These are phyloP conservation scores for Deilephila elpenor DNA, from an alignment of 2,888 invertebrate genomes.

Conservation along the genomic window DNA sequence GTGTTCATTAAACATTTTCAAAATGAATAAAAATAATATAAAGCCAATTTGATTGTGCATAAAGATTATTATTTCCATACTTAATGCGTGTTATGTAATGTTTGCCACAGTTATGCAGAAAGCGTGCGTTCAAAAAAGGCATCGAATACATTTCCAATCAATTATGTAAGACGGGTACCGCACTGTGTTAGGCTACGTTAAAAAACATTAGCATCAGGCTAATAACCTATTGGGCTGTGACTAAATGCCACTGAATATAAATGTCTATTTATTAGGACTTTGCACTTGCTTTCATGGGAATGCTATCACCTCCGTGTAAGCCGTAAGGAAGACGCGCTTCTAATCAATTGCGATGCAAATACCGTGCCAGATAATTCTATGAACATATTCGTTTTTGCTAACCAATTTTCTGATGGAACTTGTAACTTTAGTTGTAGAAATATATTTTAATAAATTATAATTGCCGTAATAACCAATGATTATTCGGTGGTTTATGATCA, in stretches of 20 bases:
- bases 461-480: too few species aligned
- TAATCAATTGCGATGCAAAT: background rate
- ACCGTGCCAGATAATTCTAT: background rate
- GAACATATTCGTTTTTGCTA: background rate
- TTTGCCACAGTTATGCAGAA: slow-evolving; percentile 26
- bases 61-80: background rate
- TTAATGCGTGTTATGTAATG: slow-evolving; percentile 10
- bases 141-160: slow-evolving; percentile 21
- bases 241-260: slow-evolving; percentile 25
- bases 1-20: background rate
- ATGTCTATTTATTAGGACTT: slow-evolving; percentile 13
- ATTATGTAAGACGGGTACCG: slow-evolving; percentile 24
- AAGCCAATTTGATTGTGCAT: background rate
- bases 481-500: too few species aligned
- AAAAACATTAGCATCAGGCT: slow-evolving; percentile 23
- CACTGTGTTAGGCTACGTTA: slow-evolving; percentile 8
- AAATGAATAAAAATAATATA: background rate
- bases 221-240: slow-evolving; percentile 25
- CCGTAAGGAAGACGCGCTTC: background rate
- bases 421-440: background rate
- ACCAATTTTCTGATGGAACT: background rate
- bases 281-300: slow-evolving; percentile 25
- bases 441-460: background rate
- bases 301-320: background rate
- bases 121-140: slow-evolving; percentile 23